Base-by-base conservation (phyloP, 2,888 invertebrate species). In the Drosophila dives region DNA sequence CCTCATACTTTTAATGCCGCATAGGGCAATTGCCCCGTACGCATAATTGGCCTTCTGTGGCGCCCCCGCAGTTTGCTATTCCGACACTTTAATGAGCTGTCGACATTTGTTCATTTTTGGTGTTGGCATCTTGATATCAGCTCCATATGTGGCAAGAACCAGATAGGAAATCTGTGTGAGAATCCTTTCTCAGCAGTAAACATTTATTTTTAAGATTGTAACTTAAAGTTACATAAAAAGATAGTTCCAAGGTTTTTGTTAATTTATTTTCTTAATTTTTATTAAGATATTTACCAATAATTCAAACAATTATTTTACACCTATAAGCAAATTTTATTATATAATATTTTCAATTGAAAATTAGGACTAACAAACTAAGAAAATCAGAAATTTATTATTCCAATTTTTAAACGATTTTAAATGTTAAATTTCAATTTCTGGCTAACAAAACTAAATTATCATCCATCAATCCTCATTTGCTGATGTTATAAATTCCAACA, bases 401-500 rank as follows among this genome's bases (percentile, higher is more conserved):
- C 0, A 45, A 15, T 45, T 15, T 50, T 29, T 2, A 23, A 5
- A 23, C 45, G 20, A 20, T 23, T 38, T 50, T 33, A 61, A 36
- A 26, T 38, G 7, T 7, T 20, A 6, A 15, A 29, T 40, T 29
- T 29, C 3, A 12, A 29, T 38, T 10, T 32, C 1, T 36, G 23
- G 7, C 1, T 11, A 8, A 15, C 15, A 53, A 58, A 26, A 3
- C 0, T 3, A 65, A n/a, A 0, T 29, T 59, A 8, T 32, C 7
- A 3, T 94, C 92, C 81, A 94, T 45, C 23, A 26, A 7, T 11
- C 5, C 7, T 40, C 8, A 1, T 94, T 92, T 80, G 94, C 93
- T 1, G 98, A 98, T 91, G 97, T 95, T 49, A 98, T 94, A 78
- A 98, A 95, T 89, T 98, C 97, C 12, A 95, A 94, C 2, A 97